Base-by-base conservation (phyloP, 2,797 vertebrate species). In the Salmo trutta region DNA sequence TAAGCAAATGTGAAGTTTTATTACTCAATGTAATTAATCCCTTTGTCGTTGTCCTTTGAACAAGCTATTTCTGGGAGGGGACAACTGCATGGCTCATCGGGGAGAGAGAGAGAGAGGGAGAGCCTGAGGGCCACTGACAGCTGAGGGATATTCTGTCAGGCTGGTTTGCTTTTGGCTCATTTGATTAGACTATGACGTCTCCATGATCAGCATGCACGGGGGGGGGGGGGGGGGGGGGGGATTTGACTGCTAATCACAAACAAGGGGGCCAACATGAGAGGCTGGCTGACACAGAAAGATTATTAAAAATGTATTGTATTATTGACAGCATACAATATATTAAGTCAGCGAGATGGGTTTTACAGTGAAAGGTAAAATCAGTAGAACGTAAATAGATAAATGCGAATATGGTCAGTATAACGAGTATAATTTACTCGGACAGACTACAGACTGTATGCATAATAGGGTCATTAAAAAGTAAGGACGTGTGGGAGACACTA, bases 1-100 rank as follows among this genome's bases (percentile, higher is more conserved):
- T 95, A 95, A 94, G 41, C 41, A 47, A 47, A 47, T 47, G 2
- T 12, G 90, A 91, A 91, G 88, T 93, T 92, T 92, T 91, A 88
- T 91, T 91, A 92, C 91, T 91, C 90, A 93, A 91, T 93, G 94
- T 92, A 94, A 94, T 92, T 91, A 93, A 95, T 94, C 93, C 93
- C 92, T 97, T 96, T 96, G 96, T 95, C 95, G 94, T 95, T 93
- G 89, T 93, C 92, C 93, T 93, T 96, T 94, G 90, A 93, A 92
- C 93, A 75, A 82, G 93, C 94, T 98, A 98, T 98, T 98, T 97
- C 78, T 93, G 93, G 96, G 92, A 6, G 91, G 51, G 93, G 94
- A 94, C 96, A 97, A 96, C 95, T 97, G 89, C 53, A 74, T 52
- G 41, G 73, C 76, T 81, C 65, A 88, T 85, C 90, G 41, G 79